Evolutionary conservation across 1,140 invertebrate species (phyloP).

Genomic region (Drosophila bifasciata): DNA sequence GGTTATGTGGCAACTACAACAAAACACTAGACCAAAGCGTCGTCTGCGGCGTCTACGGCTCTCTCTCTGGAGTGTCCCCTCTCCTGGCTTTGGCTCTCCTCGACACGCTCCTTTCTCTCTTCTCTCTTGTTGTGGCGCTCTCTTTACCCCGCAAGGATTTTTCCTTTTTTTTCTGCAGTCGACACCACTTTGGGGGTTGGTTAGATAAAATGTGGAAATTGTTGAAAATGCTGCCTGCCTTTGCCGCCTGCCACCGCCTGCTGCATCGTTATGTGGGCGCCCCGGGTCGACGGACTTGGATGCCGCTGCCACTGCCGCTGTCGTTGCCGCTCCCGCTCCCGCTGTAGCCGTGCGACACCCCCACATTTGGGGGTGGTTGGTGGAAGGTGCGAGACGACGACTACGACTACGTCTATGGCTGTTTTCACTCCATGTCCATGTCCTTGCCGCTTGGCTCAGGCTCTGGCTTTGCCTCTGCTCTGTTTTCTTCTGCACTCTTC

Average conservation of each 20-base stretch:
- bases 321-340: too few species aligned
- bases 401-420: conserved; percentile 57
- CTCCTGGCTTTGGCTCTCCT: conserved; percentile 11
- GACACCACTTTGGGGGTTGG: conserved; percentile 79
- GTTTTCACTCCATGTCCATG: conserved; percentile 65
- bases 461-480: conserved; percentile 30
- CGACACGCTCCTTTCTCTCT: background rate
- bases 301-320: too few species aligned
- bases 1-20: conserved; percentile 58
- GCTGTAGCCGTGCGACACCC: conserved; percentile 18
- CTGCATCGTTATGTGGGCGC: conserved; percentile 76
- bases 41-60: conserved; percentile 53
- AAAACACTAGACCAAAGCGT: conserved; percentile 46
- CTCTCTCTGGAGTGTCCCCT: conserved; percentile 30
- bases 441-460: too few species aligned
- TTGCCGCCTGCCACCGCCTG: conserved; percentile 48
- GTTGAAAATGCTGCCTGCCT: conserved; percentile 72
- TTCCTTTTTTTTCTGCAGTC: conserved; percentile 72
- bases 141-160: conserved; percentile 57
- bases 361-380: conserved; percentile 68
- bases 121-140: conserved; percentile 34
- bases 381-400: conserved; percentile 64
- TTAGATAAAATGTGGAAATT: conserved; percentile 82
- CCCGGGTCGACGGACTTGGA: conserved; percentile 77
- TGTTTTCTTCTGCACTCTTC: conserved; percentile 14